A percentile compares a stretch with the other conserved stretches of the same genome.
These are phyloP conservation scores for Corydoras maculifer DNA, from an alignment of 2,113 vertebrate genomes.

Conservation along the genomic window DNA sequence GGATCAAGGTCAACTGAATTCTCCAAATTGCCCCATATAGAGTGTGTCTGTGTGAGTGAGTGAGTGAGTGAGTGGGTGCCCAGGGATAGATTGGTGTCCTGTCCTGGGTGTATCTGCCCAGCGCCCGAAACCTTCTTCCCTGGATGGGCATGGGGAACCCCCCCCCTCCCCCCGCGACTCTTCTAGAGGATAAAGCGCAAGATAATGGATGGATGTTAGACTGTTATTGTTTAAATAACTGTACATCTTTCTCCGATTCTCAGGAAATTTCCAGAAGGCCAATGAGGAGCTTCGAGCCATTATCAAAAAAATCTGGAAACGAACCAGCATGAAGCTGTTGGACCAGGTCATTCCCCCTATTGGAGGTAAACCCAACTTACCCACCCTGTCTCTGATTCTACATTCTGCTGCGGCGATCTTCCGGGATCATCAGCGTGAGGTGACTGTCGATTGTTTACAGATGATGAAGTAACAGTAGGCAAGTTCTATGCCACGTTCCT, in stretches of 20 bases:
- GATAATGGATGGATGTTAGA: too few species aligned
- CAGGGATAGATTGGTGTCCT: too few species aligned
- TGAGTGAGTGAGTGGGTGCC: too few species aligned
- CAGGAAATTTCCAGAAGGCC: constrained; percentile 88
- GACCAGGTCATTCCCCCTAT: constrained; percentile 93
- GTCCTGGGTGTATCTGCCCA: too few species aligned
- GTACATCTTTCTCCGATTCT: background rate
- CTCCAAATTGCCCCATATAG: too few species aligned
- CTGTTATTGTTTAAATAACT: too few species aligned
- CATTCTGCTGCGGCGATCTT: background rate
- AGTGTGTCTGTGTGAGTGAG: too few species aligned
- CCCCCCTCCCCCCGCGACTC: too few species aligned
- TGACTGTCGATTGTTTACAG: constrained; percentile 38
- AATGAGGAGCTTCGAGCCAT: constrained; percentile 88
- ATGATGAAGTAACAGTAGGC: constrained; percentile 65
- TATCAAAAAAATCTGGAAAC: constrained; percentile 95
- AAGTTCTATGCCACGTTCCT: constrained; percentile 90
- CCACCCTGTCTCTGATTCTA: background rate
- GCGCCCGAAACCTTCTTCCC: too few species aligned
- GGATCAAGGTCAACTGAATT: too few species aligned
- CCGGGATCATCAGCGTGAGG: background rate
- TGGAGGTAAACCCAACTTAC: constrained; percentile 64
- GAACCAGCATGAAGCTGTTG: constrained; percentile 92
- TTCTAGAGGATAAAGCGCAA: too few species aligned
- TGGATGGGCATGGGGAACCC: too few species aligned